Percentiles rank a stretch among this genome's conserved stretches.
phyloP scores from a whole-genome alignment of 2,888 invertebrate genomes.

The Unio delphinus region DNA sequence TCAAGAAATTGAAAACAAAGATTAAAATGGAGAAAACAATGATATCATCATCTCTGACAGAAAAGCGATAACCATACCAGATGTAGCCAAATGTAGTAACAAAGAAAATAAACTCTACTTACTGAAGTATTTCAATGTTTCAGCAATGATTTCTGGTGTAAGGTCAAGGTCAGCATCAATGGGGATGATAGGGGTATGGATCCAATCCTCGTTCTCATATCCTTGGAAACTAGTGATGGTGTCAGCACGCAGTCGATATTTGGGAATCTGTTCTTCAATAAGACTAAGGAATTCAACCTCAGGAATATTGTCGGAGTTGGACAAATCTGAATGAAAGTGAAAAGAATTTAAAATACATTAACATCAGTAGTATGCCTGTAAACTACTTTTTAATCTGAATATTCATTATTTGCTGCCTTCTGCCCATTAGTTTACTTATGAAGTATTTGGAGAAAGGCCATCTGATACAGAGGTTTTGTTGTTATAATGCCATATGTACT shows the following conservation, averaged over 20 bases:
- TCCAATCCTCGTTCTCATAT: constrained; percentile 85
- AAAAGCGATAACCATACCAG: too few relatives aligned
- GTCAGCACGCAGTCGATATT: constrained; percentile 93
- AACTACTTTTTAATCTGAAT: too few relatives aligned
- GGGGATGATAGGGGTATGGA: constrained; percentile 88
- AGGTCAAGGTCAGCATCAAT: constrained; percentile 77
- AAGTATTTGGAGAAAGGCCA: too few relatives aligned
- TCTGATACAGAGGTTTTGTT: too few relatives aligned
- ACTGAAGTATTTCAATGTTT: constrained; percentile 98
- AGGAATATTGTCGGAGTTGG: constrained; percentile 91
- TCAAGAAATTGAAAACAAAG: too few relatives aligned
- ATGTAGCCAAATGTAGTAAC: background rate
- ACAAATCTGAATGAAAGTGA: constrained; percentile 82
- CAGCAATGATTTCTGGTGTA: constrained; percentile 94
- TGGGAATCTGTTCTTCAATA: constrained; percentile 94
- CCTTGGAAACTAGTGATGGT: constrained; percentile 87
- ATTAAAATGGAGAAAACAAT: too few relatives aligned
- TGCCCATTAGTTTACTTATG: too few relatives aligned
- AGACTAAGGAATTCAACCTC: constrained; percentile 97
- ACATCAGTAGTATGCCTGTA: too few relatives aligned
- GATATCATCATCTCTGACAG: too few relatives aligned
- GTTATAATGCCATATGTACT: too few relatives aligned
- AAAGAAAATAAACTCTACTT: constrained; percentile 73
- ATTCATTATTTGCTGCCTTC: too few relatives aligned
- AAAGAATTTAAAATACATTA: background rate